Evolutionary conservation across 1,140 invertebrate species (phyloP), one percentile per base, ranked within the genome.

Genomic region (Aphelenchoides fujianensis): DNA sequence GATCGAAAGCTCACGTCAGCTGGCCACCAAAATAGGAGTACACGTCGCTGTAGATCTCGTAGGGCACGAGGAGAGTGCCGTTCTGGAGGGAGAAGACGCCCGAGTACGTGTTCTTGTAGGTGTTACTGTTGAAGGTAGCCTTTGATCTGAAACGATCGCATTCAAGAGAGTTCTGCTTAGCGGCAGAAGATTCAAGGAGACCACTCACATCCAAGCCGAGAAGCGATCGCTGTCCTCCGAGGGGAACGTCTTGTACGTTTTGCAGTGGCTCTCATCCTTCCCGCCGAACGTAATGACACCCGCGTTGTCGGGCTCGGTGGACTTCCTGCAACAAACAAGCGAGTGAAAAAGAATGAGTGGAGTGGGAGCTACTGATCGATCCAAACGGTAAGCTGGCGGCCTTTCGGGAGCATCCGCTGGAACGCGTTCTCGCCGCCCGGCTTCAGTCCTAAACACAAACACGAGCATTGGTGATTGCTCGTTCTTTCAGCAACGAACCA

Each of bases 241-340:
- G 23, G 41, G 41, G 23, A 48, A 48, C 12, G 41, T 48, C 23
- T 48, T 48, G 41, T 7, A 59, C 5, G 5, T 19, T 23, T 59
- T 59, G 55, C 55, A 59, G 34, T 59, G 55, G 7, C 27, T 23
- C 28, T 5, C 19, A 19, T 59, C 55, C 34, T 59, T 59, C 23
- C 55, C 55, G 5, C 23, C 23, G 19, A 59, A 59, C 19, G 55
- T 59, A 59, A 59, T 59, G 12, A 59, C 55, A 7, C 55, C 55
- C 5, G 55, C 5, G 23, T 59, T 59, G 55, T 59, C 55, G 7
- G 55, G 55, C 34, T 59, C 55, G 41, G 23, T 23, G 23, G 41
- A 59, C 5, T 59, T 59, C 19, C 55, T 59, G 19, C 12, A 59
- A 59, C 5, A 27, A 19, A 59, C 55, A 32, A 59, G 55, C 12